phyloP scores from a whole-genome alignment of 2,113 vertebrate genomes.

The Corvus cornix region DNA sequence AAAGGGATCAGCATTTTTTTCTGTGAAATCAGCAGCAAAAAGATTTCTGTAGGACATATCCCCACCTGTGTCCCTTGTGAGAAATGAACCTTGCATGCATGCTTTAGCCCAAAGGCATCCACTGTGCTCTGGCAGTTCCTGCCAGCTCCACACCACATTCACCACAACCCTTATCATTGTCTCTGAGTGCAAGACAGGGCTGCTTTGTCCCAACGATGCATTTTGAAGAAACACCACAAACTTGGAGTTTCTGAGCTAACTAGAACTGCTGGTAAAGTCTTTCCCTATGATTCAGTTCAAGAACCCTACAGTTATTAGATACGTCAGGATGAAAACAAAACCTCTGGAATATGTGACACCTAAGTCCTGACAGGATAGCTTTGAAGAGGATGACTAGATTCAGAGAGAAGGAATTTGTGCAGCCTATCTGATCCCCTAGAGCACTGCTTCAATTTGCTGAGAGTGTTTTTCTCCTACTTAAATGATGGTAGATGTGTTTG shows the following conservation, averaged over 20 bases:
- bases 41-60: neutral
- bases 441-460: neutral
- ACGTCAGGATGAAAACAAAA: constrained; percentile 12
- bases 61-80: neutral
- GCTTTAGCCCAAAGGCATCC: neutral
- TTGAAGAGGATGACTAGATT: neutral
- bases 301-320: neutral
- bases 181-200: neutral
- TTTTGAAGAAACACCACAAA: neutral
- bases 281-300: neutral
- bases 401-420: neutral
- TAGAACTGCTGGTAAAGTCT: neutral
- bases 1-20: neutral
- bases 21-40: neutral
- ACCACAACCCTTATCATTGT: neutral
- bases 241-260: neutral
- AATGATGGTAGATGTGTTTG: neutral
- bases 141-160: neutral
- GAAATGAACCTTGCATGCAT: neutral
- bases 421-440: neutral
- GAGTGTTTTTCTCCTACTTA: neutral
- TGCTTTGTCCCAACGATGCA: neutral
- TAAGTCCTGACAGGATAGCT: neutral
- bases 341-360: neutral
- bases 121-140: neutral